phyloP scores from a whole-genome alignment of 2,797 vertebrate species.

The Staurois parvus region DNA sequence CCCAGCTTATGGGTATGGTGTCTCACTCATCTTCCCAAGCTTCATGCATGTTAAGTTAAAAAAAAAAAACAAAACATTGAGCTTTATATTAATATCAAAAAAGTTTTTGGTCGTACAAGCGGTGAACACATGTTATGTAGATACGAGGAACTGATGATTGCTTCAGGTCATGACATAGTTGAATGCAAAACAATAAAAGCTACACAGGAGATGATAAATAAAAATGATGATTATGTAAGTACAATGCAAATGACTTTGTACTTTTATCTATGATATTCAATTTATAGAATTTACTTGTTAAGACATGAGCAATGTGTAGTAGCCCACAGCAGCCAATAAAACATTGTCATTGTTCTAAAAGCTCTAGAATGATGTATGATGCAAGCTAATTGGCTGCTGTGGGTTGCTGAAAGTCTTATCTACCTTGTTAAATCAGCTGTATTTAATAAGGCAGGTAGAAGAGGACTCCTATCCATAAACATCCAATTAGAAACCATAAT shows the following conservation, averaged over 20 bases:
- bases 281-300: background rate
- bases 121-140: background rate
- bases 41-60: background rate
- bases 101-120: background rate
- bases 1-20: background rate
- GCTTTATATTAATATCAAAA: background rate
- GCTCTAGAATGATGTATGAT: background rate
- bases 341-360: background rate
- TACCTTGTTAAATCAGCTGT: background rate
- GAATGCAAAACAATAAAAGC: constrained; percentile 5
- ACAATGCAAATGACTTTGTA: background rate
- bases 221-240: background rate
- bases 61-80: background rate
- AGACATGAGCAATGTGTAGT: background rate
- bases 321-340: background rate
- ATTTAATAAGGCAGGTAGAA: background rate
- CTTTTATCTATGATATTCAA: background rate
- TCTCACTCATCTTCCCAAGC: background rate
- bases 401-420: background rate
- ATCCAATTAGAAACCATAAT: background rate
- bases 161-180: background rate
- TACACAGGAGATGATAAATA: constrained; percentile 17
- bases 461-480: background rate
- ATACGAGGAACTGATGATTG: background rate
- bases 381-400: background rate